Percentiles rank a stretch among this genome's conserved stretches.
phyloP scores from a whole-genome alignment of 2,113 vertebrate genomes.

The Cavia aperea region DNA sequence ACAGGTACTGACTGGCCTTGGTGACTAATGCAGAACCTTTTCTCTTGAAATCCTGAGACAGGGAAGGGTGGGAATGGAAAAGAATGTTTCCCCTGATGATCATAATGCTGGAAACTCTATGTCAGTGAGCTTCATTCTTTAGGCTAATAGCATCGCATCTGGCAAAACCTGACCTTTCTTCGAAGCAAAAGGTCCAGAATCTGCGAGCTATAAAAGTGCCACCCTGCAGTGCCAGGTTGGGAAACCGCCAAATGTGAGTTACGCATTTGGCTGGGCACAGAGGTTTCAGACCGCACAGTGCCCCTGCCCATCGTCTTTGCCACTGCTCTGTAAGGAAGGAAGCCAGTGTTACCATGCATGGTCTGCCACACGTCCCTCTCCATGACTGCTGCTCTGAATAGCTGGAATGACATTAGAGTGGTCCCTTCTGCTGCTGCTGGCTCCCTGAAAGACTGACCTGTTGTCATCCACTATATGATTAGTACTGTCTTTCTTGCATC shows the following conservation, averaged over 20 bases:
- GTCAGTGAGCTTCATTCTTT: neutral
- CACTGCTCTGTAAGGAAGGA: neutral
- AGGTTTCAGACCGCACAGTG: neutral
- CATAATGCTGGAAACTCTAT: neutral
- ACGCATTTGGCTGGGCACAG: neutral
- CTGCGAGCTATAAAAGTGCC: neutral
- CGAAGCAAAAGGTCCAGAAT: neutral
- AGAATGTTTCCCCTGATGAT: neutral
- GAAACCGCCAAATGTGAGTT: neutral
- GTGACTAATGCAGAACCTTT: conserved; percentile 8
- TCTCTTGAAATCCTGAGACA: neutral
- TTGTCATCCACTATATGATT: neutral
- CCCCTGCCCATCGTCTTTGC: neutral
- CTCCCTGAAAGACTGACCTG: neutral
- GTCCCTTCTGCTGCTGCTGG: neutral
- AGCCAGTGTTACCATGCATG: neutral
- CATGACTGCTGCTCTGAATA: neutral
- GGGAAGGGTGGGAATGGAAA: neutral
- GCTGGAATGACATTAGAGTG: neutral
- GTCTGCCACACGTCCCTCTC: neutral
- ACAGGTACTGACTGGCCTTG: neutral
- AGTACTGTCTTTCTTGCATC: neutral
- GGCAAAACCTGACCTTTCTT: neutral
- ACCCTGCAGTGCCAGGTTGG: neutral
- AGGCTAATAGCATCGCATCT: neutral